These are phyloP conservation scores for Apodemus agrarius DNA, from an alignment of 2,797 vertebrate genomes.

Conservation along the genomic window DNA sequence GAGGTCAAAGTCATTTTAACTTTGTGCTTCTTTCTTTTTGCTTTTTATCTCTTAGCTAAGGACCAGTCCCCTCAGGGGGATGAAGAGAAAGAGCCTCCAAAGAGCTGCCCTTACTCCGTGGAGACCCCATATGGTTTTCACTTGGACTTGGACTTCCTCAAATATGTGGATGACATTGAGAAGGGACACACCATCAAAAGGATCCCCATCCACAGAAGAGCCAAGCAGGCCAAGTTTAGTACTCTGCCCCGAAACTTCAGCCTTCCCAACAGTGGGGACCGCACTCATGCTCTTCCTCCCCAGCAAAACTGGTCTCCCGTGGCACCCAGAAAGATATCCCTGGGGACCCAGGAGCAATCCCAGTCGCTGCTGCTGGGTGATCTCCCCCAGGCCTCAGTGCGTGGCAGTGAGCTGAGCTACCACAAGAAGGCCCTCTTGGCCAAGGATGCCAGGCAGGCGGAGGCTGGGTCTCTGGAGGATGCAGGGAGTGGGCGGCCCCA, in stretches of 20 bases:
- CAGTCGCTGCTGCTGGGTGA: conserved; percentile 81
- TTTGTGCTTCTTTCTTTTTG: not conserved
- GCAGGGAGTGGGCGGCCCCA: conserved; percentile 90
- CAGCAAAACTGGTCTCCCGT: conserved; percentile 91
- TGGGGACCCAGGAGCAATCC: conserved; percentile 90
- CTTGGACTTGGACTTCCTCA: conserved; percentile 98
- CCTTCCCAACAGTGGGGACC: conserved; percentile 92
- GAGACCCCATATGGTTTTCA: conserved; percentile 99
- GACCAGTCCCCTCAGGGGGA: conserved; percentile 88
- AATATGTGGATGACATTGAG: conserved; percentile 99
- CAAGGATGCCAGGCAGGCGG: conserved; percentile 78
- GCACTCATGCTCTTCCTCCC: conserved; percentile 66
- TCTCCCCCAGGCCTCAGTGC: conserved; percentile 55
- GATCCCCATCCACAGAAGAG: conserved; percentile 95
- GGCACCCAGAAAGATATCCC: conserved; percentile 90
- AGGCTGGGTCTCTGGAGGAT: conserved; percentile 80
- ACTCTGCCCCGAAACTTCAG: conserved; percentile 98
- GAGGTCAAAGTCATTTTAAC: conserved; percentile 40
- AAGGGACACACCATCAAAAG: conserved; percentile 98
- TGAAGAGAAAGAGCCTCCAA: conserved; percentile 90
- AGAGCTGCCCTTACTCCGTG: conserved; percentile 96
- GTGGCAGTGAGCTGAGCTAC: conserved; percentile 81
- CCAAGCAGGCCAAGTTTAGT: conserved; percentile 97
- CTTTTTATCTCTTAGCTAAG: conserved; percentile 87
- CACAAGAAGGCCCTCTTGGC: conserved; percentile 81